Conservation (phyloP, 1,140 invertebrate genomes). For the Drosophila pseudoobscura region DNA sequence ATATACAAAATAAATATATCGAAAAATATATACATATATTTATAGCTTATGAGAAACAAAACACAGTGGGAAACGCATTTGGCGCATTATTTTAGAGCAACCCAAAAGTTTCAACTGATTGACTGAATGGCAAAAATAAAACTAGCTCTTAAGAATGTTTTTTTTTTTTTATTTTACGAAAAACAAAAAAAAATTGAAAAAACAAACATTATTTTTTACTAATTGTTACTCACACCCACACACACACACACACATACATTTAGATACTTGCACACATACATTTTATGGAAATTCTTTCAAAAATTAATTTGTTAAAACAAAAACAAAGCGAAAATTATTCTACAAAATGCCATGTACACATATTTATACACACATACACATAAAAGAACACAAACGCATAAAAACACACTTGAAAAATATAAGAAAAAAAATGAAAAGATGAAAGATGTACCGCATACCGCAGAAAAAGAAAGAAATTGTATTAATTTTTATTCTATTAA, state of each 20-base stretch:
- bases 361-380: constrained; percentile 50
- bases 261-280: constrained; percentile 23
- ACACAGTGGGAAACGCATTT: constrained; percentile 77
- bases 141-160: constrained; percentile 61
- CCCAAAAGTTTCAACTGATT: constrained; percentile 83
- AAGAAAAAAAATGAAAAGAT: constrained; percentile 33
- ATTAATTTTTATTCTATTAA: constrained; percentile 80
- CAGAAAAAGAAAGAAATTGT: constrained; percentile 73
- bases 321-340: constrained; percentile 29
- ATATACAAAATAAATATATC: constrained; percentile 11
- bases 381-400: constrained; percentile 11
- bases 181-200: constrained; percentile 29
- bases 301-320: constrained; percentile 46
- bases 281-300: constrained; percentile 36
- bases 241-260: constrained; percentile 32
- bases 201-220: constrained; percentile 73
- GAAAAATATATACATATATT: constrained; percentile 32
- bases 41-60: constrained; percentile 77
- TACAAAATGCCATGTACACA: constrained; percentile 71
- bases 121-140: constrained; percentile 83
- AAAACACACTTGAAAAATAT: constrained; percentile 34
- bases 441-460: constrained; percentile 20
- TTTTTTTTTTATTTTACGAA: constrained; percentile 57
- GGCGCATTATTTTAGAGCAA: constrained; percentile 53
- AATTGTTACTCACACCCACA: constrained; percentile 73